These are phyloP conservation scores for Camponotus floridanus DNA, from an alignment of 1,140 invertebrate species.

Conservation along the genomic window DNA sequence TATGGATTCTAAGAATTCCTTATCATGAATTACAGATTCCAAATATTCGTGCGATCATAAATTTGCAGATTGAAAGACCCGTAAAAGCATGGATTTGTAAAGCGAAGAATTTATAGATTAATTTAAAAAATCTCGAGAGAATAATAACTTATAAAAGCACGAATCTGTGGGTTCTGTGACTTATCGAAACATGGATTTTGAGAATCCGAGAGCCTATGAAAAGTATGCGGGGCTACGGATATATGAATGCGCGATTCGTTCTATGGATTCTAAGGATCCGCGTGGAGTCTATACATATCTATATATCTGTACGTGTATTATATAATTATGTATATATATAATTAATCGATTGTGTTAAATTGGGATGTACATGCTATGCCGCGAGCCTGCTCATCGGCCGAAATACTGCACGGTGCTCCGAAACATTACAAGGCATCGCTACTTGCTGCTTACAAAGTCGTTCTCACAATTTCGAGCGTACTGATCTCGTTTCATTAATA, in stretches of 20 bases:
- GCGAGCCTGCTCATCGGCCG: slow-evolving; percentile 83
- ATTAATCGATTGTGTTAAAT: slow-evolving; percentile 44
- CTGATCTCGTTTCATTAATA: not conserved
- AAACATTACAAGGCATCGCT: slow-evolving; percentile 64
- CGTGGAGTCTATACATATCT: not conserved
- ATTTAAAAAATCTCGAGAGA: not conserved
- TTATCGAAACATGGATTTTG: not conserved
- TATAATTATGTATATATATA: slow-evolving; percentile 29
- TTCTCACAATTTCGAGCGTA: slow-evolving; percentile 48
- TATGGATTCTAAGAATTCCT: not conserved
- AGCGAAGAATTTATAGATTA: not conserved
- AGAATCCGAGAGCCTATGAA: not conserved
- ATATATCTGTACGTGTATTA: slow-evolving; percentile 23
- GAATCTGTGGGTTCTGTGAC: not conserved
- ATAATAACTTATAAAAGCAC: not conserved
- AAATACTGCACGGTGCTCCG: slow-evolving; percentile 83
- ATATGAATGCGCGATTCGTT: not conserved
- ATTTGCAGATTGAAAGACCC: not conserved
- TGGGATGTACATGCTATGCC: slow-evolving; percentile 76
- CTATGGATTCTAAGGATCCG: not conserved
- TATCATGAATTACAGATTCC: not conserved
- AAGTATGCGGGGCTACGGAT: not conserved
- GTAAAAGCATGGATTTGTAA: not conserved
- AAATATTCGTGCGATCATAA: not conserved
- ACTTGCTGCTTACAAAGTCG: slow-evolving; percentile 13